Base-by-base conservation (phyloP, 2,888 invertebrate genomes). In the Hipparchia sbordonii region DNA sequence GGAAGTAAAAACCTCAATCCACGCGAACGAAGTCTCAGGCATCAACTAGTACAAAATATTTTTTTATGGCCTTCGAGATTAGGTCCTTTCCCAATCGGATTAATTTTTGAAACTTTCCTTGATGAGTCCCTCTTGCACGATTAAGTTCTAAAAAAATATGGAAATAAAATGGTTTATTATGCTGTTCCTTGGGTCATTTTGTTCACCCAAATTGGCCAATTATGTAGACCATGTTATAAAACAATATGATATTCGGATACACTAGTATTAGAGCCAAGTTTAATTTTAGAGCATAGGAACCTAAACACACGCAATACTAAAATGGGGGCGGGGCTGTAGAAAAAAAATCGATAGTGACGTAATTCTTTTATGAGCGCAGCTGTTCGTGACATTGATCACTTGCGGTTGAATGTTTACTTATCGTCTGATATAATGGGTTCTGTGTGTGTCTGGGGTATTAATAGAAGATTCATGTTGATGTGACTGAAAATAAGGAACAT, bases 341-440 rank as follows among this genome's bases (percentile, higher is more conserved):
- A 13, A 13, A 52, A 70, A 13, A 23, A 61, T 60, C 54, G 46
- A 56, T 67, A 54, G 52, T 72, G 61, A 72, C 74, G 72, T 70
- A 67, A 54, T 67, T 46, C 12, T 46, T 52, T 68, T 57, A 67
- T 39, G 10, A n/a, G n/a, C 57, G 62, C 72, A 72, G 67, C 72
- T 70, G 74, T 52, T 62, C 67, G 48, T 72, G 74, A 74, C 74
- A 70, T 72, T 74, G 72, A 74, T 72, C 51, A 56, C 54, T 56
- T n/a, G 52, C 63, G 51, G 54, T 33, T 33, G 48, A 33, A 48
- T 67, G 23, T 71, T 71, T 67, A 48, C 12, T 23, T 60, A 61
- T 63, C 51, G 51, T 48, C 45, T 62, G 62, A 23, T 56, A 63
- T 63, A 51, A 63, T 63, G 63, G 6, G 9, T 23, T 63, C 51